Base-by-base conservation (phyloP, 1,140 invertebrate genomes). In the Drosophila lacertosa region DNA sequence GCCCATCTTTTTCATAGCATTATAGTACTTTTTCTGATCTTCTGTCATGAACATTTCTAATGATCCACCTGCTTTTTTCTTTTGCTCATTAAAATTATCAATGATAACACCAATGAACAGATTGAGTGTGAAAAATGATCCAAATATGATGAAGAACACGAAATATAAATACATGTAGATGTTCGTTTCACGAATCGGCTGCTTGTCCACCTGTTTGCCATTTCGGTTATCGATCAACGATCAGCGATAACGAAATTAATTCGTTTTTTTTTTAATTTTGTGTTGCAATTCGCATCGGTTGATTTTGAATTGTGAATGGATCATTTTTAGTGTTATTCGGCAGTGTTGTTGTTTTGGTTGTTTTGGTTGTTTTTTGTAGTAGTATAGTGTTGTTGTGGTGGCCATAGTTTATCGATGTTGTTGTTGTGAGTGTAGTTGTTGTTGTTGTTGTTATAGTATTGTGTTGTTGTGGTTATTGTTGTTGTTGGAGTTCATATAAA, bases 11-110 rank as follows among this genome's bases (percentile, higher is more conserved):
- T 99, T 99, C 98, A 99, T 99, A 55, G 98, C 98, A 92, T 98
- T 99, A 93, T 99, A 99, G 92, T 99, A 99, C 93, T 99, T 99
- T 94, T 99, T 99, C 93, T 99, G 98, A 93, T 99, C 98, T 92
- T 99, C 98, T 74, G 98, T 99, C 98, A 99, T 99, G 94, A 99
- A 99, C 97, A 99, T 98, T 92, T 99, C 98, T 45, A 99, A 93
- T 72, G 98, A 99, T 76, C 98, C 98, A 90, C 98, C 98, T 88
- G 97, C 97, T 92, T 99, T 99, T 93, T 99, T 99, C 94, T 99
- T 99, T 92, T 99, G 98, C 93, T 99, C 97, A 92, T 99, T 99
- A 92, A 99, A 99, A 93, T 99, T 98, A 92, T 99, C 97, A 92
- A 99, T 99, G 93, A 99, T 98, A 88, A 98, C 98, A 94, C 97